These are phyloP conservation scores for Synanthedon vespiformis DNA, from an alignment of 2,888 invertebrate genomes.

Conservation along the genomic window DNA sequence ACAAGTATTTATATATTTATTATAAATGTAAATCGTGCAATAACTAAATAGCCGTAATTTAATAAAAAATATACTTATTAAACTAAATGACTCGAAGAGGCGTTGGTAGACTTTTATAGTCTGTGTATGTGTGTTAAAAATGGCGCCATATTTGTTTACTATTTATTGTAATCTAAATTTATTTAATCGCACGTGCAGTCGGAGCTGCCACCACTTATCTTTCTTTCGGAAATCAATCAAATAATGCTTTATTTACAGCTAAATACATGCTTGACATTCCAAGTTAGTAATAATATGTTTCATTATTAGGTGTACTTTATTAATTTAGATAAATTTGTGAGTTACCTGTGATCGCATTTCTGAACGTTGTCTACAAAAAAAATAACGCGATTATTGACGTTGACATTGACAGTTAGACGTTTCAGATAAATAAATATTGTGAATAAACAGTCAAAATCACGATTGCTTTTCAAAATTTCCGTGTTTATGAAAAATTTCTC, in stretches of 20 bases:
- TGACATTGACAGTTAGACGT: too few relatives aligned
- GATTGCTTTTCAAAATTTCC: too few relatives aligned
- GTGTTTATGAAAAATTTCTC: too few relatives aligned
- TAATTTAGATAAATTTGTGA: slow-evolving; percentile 54
- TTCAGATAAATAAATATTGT: too few relatives aligned
- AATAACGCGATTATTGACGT: too few relatives aligned
- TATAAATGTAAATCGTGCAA: slow-evolving; percentile 71
- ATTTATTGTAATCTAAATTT: slow-evolving; percentile 59
- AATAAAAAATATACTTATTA: slow-evolving; percentile 56
- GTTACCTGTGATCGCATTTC: slow-evolving; percentile 28
- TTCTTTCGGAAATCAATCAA: slow-evolving; percentile 17
- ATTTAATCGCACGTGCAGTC: slow-evolving; percentile 36
- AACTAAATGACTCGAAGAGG: slow-evolving; percentile 57
- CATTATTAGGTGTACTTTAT: slow-evolving; percentile 47
- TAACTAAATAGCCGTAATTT: slow-evolving; percentile 69
- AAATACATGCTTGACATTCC: slow-evolving; percentile 49
- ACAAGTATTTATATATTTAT: slow-evolving; percentile 72
- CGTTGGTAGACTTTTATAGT: slow-evolving; percentile 30
- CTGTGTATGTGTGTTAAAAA: not conserved
- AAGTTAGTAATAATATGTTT: slow-evolving; percentile 48
- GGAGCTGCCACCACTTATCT: slow-evolving; percentile 18
- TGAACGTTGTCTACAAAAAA: slow-evolving; percentile 12
- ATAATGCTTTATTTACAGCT: slow-evolving; percentile 46
- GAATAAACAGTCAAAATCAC: too few relatives aligned
- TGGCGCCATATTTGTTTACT: slow-evolving; percentile 34